Percentiles rank a stretch among this genome's conserved stretches.
Evolutionary conservation across 2,888 invertebrate species (phyloP).

Genomic region (Sthenelais limicola): DNA sequence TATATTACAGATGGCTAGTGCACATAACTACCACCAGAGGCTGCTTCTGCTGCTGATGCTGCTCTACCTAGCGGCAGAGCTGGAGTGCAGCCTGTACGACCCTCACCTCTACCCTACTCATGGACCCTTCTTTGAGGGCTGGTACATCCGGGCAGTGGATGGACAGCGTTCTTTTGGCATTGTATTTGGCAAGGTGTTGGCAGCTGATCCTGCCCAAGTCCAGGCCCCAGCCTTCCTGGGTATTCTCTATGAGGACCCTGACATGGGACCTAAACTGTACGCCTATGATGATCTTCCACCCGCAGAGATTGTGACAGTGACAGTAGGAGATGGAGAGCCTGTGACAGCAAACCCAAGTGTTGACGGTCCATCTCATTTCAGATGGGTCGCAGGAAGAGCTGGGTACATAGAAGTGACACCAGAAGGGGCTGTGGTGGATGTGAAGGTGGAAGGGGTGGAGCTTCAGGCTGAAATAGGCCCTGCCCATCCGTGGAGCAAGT

Average conservation of each 20-base stretch:
- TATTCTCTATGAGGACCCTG: neutral
- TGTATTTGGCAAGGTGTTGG: conserved; percentile 57
- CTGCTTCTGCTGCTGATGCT: too few species aligned
- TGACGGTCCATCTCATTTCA: conserved; percentile 54
- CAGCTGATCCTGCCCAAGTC: conserved; percentile 27
- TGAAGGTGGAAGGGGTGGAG: conserved; percentile 51
- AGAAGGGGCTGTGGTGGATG: conserved; percentile 50
- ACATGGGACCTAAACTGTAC: neutral
- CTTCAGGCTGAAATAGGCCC: conserved; percentile 39
- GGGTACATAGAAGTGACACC: conserved; percentile 52
- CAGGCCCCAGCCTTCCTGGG: conserved; percentile 11
- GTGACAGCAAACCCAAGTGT: conserved; percentile 55
- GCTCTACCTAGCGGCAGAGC: too few species aligned
- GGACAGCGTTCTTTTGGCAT: conserved; percentile 52
- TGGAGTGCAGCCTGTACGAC: conserved; percentile 35
- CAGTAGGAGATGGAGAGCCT: conserved; percentile 51
- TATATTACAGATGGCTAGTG: too few species aligned
- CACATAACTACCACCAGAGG: too few species aligned
- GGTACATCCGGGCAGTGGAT: conserved; percentile 59
- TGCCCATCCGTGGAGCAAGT: conserved; percentile 54
- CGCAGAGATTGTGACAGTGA: conserved; percentile 49
- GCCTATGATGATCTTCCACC: conserved; percentile 47
- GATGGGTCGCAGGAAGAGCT: conserved; percentile 49
- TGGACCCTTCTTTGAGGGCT: conserved; percentile 60
- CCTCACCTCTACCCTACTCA: conserved; percentile 16